Evolutionary conservation across 1,140 invertebrate genomes (phyloP), one percentile per base, ranked within the genome.

Genomic region (Colletes gigas): DNA sequence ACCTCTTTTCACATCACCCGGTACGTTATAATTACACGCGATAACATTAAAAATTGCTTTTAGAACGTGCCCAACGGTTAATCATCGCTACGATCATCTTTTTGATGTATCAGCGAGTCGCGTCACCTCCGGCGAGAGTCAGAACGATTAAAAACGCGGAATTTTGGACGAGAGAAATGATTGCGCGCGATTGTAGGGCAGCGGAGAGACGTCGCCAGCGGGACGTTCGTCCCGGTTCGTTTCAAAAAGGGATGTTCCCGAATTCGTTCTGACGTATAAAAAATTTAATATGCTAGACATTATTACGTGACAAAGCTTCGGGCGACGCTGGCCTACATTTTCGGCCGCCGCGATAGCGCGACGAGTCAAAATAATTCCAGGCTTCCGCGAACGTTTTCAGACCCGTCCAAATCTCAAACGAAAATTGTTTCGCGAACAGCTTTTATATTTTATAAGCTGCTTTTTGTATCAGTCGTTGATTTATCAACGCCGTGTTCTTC

Each of bases 201-300:
- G 30, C 19, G 0, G 12, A n/a, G 57, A 75, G 47, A 60, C 17
- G 66, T 57, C 57, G 41, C 57, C 74, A 14, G 12, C 59, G 72
- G 69, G 65, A 50, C 55, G 39, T 17, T 52, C 47, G n/a, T 21
- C 39, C n/a, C 21, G 19, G 0, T 47, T 17, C 50, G 4, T 41
- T 44, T 3, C 15, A 19, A 66, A 39, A 71, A 57, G 66, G 44
- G 30, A 60, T 60, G 30, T 15, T 12, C 52, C 21, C 19, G 54
- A 78, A 83, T 84, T 72, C 47, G 75, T 44, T 60, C 54, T 59
- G 78, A 85, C 70, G 59, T 60, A 67, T 54, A 82, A 82, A 84
- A 78, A 84, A 86, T 83, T 71, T 78, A 87, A 87, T 86, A 76
- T 59, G 71, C 71, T 78, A 47, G 84, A 73, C 66, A 54, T 60